A percentile compares a stretch with the other conserved stretches of the same genome.
phyloP scores from a whole-genome alignment of 2,797 vertebrate species.

The Hephaestus fuliginosus region DNA sequence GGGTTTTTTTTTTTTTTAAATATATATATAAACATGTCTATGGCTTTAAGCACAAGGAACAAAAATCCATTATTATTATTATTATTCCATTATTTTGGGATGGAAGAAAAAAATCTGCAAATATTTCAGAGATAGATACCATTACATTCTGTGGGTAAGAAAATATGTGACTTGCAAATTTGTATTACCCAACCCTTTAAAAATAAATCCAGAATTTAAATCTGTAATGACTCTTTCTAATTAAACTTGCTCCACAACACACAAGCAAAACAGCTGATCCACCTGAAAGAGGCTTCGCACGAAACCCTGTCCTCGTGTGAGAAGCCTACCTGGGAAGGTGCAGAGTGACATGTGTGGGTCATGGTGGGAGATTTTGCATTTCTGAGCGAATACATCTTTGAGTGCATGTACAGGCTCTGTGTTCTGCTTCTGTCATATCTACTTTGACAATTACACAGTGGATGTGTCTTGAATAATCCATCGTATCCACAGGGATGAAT shows the following conservation, averaged over 20 bases:
- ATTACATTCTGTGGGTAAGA: neutral
- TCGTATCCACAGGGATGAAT: slow-evolving; percentile 47
- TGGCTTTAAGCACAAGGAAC: neutral
- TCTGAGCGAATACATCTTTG: slow-evolving; percentile 21
- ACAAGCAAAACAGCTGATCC: neutral
- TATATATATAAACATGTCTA: neutral
- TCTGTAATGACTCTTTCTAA: neutral
- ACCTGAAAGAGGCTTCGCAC: neutral
- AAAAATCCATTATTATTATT: neutral
- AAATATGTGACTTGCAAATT: neutral
- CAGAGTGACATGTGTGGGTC: slow-evolving; percentile 8
- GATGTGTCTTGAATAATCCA: slow-evolving; percentile 53
- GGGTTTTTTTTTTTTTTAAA: neutral
- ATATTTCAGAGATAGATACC: neutral
- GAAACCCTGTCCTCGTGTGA: slow-evolving; percentile 7
- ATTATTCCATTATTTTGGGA: neutral
- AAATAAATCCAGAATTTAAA: too few relatives aligned
- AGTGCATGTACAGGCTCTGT: slow-evolving; percentile 8
- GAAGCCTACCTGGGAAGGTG: neutral
- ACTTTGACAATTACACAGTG: slow-evolving; percentile 52
- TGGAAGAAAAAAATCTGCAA: neutral
- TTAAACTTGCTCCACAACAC: neutral
- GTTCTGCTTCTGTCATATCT: slow-evolving; percentile 42
- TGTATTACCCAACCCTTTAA: neutral
- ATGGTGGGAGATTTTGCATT: slow-evolving; percentile 16